Evolutionary conservation across 2,888 invertebrate species (phyloP), one percentile per base, ranked within the genome.

Genomic region (Tachina lurida): DNA sequence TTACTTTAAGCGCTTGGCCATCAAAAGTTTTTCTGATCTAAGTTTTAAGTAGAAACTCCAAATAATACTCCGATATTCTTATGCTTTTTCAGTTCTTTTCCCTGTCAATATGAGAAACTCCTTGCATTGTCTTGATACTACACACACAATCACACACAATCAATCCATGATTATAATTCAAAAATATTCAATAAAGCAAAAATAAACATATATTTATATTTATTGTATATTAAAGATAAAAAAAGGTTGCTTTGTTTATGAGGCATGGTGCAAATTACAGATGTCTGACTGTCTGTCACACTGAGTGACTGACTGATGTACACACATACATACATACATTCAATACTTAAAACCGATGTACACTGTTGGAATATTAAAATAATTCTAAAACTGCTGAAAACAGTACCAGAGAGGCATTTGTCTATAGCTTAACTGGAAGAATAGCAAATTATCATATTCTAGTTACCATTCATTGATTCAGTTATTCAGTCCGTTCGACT

Each of bases 261-360:
- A 68, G 71, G 84, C 71, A 74, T 82, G 68, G 85, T 78, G 82
- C 78, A 82, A 85, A 82, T 82, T 75, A 78, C 74, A 45, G 49
- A 84, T 81, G 77, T 67, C 68, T 63, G 77, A 82, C 56, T 63
- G 71, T 65, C 63, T 71, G 70, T 70, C 75, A 67, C 45, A 81
- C 77, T 65, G 68, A 78, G 77, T 74, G 77, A 77, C 77, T 41
- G 56, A 45, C 81, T 70, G 80, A 78, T 78, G 74, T 73, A 73
- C 65, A 73, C 43, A 79, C 71, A 75, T 54, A 77, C 75, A 67
- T 73, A 73, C 65, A 73, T 39, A 79, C 71, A 75, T 54, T 45
- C 56, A 62, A 60, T 73, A 58, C 41, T 43, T 49, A 47, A 68
- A 54, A 81, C 62, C 19, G 9, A 47, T 56, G 81, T 54, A 47